These are phyloP conservation scores for Piscicola geometra DNA, from an alignment of 2,888 invertebrate species.

Conservation along the genomic window DNA sequence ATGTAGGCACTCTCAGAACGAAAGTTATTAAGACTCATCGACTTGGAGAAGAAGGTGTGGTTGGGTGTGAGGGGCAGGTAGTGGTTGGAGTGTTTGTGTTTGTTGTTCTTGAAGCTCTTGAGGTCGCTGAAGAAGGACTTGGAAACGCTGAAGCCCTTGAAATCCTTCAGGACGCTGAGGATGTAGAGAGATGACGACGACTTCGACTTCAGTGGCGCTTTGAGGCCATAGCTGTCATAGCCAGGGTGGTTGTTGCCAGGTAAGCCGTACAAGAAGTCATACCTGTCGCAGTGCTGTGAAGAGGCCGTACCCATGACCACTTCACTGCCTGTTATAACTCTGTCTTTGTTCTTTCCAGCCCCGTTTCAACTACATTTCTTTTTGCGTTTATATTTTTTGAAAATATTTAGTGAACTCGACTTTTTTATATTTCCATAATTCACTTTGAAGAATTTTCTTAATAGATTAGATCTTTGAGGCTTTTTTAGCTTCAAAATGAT, in stretches of 20 bases:
- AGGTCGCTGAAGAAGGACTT: slow-evolving; percentile 15
- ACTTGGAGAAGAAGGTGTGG: slow-evolving; percentile 19
- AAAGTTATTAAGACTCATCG: slow-evolving; percentile 5
- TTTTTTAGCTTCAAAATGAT: too few relatives aligned
- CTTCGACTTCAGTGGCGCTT: slow-evolving; percentile 5
- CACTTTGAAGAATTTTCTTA: too few relatives aligned
- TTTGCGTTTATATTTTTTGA: too few relatives aligned
- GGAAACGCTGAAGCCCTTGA: slow-evolving; percentile 18
- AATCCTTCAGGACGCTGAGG: slow-evolving; percentile 21
- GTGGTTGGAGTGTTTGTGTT: slow-evolving; percentile 13
- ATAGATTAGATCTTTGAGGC: too few relatives aligned
- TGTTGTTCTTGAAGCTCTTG: slow-evolving; percentile 13
- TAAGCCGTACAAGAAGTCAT: neutral
- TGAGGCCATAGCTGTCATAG: neutral
- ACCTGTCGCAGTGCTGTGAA: slow-evolving; percentile 3
- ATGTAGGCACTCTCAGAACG: neutral
- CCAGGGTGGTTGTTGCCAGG: neutral
- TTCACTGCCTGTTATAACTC: too few relatives aligned
- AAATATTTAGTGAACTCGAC: too few relatives aligned
- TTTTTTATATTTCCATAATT: too few relatives aligned
- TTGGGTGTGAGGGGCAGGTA: slow-evolving; percentile 19
- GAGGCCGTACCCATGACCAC: neutral
- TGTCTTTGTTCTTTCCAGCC: too few relatives aligned
- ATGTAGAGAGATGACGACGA: slow-evolving; percentile 28
- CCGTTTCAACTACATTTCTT: too few relatives aligned